Conservation (phyloP, 2,113 vertebrate species). For the Ascaphus truei region DNA sequence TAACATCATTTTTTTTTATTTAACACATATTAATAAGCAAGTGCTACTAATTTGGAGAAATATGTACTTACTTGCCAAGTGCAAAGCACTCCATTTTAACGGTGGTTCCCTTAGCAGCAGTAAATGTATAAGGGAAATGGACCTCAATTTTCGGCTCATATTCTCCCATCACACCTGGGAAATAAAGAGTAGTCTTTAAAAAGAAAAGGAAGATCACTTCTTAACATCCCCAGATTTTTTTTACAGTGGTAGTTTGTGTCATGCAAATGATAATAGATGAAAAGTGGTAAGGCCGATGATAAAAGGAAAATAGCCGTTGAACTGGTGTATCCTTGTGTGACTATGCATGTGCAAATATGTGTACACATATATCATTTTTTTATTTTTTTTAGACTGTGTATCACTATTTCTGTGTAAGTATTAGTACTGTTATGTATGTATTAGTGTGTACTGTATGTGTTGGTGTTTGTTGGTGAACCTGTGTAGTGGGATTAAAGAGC, state of each 20-base stretch:
- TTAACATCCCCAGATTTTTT: conserved; percentile 11
- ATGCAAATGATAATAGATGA: conserved; percentile 13
- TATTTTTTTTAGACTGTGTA: no score
- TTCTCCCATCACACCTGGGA: conserved; percentile 93
- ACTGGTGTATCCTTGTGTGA: no score
- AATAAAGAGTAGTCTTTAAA: conserved; percentile 53
- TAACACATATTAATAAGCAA: conserved; percentile 49
- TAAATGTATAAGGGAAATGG: conserved; percentile 84
- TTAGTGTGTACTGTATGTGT: no score
- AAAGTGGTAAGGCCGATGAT: conserved; percentile 17
- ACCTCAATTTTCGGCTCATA: conserved; percentile 98
- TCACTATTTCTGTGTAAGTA: no score
- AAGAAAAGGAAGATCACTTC: conserved; percentile 45
- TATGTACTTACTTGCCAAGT: conserved; percentile 91
- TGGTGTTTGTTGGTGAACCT: no score
- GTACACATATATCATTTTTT: no score
- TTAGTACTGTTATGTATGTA: no score
- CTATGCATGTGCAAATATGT: no score
- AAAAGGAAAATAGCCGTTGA: conserved; percentile 14
- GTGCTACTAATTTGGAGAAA: conserved; percentile 50
- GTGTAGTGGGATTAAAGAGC: no score
- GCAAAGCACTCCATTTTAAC: conserved; percentile 95
- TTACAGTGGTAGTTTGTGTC: neutral
- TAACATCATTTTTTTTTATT: conserved; percentile 39
- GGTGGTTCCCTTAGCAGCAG: conserved; percentile 83